Evolutionary conservation across 2,797 vertebrate genomes (phyloP).

Genomic region (Petrocephalus sullivani): DNA sequence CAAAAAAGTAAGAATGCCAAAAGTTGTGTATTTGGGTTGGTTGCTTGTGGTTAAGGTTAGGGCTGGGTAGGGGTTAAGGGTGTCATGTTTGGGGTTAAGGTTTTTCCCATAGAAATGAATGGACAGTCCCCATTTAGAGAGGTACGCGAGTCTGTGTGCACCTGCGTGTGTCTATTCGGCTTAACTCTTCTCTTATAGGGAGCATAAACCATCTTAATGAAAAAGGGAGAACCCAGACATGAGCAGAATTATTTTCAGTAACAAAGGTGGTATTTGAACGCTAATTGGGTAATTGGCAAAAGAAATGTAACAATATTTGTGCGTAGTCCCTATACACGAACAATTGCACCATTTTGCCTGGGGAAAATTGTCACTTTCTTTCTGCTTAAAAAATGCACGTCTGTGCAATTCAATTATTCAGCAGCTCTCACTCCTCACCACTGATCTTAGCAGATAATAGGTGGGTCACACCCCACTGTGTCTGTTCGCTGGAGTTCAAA

Average conservation of each 20-base stretch:
- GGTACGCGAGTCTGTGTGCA: neutral
- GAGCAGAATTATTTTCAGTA: neutral
- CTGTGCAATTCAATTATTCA: neutral
- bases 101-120: neutral
- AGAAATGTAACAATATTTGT: neutral
- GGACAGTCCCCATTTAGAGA: neutral
- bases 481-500: conserved; percentile 5
- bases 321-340: neutral
- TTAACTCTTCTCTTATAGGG: neutral
- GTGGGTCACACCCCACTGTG: neutral
- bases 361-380: neutral
- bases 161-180: neutral
- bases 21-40: neutral
- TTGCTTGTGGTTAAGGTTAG: neutral
- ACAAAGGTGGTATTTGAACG: neutral
- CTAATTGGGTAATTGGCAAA: neutral
- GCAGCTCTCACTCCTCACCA: neutral
- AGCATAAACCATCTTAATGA: neutral
- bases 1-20: neutral
- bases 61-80: neutral
- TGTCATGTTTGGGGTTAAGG: neutral
- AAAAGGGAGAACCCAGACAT: neutral
- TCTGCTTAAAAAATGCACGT: neutral
- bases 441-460: conserved; percentile 13
- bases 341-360: neutral